Percentiles rank a stretch among this genome's conserved stretches.
phyloP scores from a whole-genome alignment of 1,140 invertebrate species.

The Caerostris darwini region DNA sequence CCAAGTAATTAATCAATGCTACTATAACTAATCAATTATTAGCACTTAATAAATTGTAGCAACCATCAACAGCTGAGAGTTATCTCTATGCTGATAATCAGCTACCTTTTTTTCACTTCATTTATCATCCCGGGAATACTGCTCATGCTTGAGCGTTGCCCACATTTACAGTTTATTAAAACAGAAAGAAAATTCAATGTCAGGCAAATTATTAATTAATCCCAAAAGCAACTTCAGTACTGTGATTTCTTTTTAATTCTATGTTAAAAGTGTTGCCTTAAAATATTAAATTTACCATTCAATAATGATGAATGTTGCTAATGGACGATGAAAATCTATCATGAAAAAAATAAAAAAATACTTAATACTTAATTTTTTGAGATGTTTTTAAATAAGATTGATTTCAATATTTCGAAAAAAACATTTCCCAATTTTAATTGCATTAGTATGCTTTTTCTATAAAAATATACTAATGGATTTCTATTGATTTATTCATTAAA shows the following conservation, averaged over 20 bases:
- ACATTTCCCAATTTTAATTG: no score
- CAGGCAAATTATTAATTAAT: neutral
- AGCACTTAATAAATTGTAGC: neutral
- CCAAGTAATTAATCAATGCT: slow-evolving; percentile 4
- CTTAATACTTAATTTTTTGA: no score
- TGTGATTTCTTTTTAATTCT: neutral
- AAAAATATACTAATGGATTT: no score
- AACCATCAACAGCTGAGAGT: slow-evolving; percentile 12
- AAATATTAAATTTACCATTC: no score
- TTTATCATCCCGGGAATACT: neutral
- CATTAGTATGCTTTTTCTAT: no score
- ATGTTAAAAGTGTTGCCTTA: neutral
- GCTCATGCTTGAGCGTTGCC: neutral
- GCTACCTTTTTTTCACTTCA: neutral
- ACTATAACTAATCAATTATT: slow-evolving; percentile 6
- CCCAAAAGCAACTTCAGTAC: neutral
- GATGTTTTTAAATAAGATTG: no score
- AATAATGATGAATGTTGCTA: no score
- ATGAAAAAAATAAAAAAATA: no score
- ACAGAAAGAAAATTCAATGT: neutral
- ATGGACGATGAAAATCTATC: no score
- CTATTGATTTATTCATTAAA: no score
- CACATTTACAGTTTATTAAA: slow-evolving; percentile 20
- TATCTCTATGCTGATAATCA: neutral
- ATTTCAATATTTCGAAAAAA: no score